Conservation (phyloP, 2,888 invertebrate genomes). For the Sesamia inferens region DNA sequence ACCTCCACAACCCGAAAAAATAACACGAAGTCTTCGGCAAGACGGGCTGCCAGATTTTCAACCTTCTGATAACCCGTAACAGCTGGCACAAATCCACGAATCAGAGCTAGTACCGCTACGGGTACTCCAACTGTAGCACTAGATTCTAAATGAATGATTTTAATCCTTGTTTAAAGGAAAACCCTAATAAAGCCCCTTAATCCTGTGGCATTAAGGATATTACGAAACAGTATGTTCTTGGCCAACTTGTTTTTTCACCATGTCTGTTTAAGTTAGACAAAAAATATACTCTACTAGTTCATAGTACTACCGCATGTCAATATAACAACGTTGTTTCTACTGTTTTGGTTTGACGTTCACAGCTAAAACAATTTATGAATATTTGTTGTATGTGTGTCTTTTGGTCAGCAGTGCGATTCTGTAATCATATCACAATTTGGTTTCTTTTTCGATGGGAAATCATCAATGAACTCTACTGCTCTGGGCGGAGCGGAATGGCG, state of each 20-base stretch:
- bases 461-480: no score
- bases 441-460: no score
- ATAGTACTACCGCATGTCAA: background rate
- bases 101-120: background rate
- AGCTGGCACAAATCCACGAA: background rate
- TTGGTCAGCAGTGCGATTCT: no score
- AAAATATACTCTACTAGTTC: background rate
- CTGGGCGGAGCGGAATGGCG: no score
- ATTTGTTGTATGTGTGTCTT: background rate
- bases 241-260: conserved; percentile 23
- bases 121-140: background rate
- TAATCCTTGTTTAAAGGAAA: background rate
- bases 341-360: background rate
- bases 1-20: background rate
- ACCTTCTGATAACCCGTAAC: background rate
- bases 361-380: background rate
- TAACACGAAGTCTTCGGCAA: background rate
- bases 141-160: background rate
- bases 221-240: conserved; percentile 22
- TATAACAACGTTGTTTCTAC: background rate
- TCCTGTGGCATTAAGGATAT: conserved; percentile 41
- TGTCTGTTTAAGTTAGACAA: conserved; percentile 22
- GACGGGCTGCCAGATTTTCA: background rate
- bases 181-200: conserved; percentile 44
- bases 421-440: no score